phyloP scores from a whole-genome alignment of 1,140 invertebrate genomes.

The Drosophila eugracilis region DNA sequence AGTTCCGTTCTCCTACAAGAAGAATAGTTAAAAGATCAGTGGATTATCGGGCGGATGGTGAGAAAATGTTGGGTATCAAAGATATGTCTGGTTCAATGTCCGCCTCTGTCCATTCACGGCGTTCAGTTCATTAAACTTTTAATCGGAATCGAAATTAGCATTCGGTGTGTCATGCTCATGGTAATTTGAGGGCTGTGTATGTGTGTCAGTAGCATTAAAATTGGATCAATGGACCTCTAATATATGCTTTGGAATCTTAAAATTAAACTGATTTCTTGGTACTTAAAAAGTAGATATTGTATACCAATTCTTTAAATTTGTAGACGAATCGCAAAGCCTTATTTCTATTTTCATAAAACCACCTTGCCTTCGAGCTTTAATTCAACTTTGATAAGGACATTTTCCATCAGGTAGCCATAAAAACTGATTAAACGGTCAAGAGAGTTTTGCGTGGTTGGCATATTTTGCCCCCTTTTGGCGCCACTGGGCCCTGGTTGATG shows the following conservation, averaged over 20 bases:
- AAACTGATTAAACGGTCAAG: background rate
- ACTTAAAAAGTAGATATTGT: background rate
- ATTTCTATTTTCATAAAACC: too few species aligned
- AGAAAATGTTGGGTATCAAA: background rate
- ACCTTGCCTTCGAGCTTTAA: too few species aligned
- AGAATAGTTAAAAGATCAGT: background rate
- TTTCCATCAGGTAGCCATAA: background rate
- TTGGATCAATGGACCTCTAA: background rate
- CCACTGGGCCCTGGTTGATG: conserved; percentile 11
- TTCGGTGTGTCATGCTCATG: conserved; percentile 8
- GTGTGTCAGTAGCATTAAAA: conserved; percentile 3
- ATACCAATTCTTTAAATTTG: background rate
- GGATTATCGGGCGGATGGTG: background rate
- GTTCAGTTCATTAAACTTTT: background rate
- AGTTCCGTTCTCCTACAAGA: conserved; percentile 77
- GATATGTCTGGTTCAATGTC: background rate
- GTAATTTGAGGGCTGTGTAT: background rate
- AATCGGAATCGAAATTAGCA: conserved; percentile 12
- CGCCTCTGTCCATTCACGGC: conserved; percentile 35
- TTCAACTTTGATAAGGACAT: too few species aligned
- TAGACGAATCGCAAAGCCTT: too few species aligned
- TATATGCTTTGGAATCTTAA: background rate
- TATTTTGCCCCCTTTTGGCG: background rate
- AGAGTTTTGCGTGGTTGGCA: background rate
- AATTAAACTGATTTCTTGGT: too few species aligned